Base-by-base conservation (phyloP, 2,113 vertebrate genomes). In the Antennarius striatus region DNA sequence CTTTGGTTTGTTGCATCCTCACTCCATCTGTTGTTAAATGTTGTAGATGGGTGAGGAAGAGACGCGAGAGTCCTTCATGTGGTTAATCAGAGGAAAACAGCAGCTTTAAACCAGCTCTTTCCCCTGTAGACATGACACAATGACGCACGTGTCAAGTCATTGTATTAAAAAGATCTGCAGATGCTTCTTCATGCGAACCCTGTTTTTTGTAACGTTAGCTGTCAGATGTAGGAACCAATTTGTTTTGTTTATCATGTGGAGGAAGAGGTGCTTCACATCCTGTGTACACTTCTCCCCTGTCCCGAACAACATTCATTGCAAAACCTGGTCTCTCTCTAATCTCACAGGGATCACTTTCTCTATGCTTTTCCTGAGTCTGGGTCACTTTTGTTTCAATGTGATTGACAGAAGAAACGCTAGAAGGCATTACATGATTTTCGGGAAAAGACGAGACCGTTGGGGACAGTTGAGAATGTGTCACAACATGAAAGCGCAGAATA, bases 211-310 rank as follows among this genome's bases (percentile, higher is more conserved):
- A 88, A 84, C 71, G 50, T 53, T 45, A 16, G 52, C 58, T 79
- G 77, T 88, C 78, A 82, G 87, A 89, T 86, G 87, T 90, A 81
- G 85, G 62, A 80, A 77, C 65, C 75, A 63, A 88, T 75, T 83
- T 88, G 81, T 90, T 84, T 79, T 63, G 73, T 81, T 78, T 60
- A 83, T 88, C 56, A 52, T 66, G 72, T 48, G 54, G 46, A 45
- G 60, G 64, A 57, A 82, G 81, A 69, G 71, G 63, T 67, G 36
- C 56, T 62, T 67, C 2, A 58, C 68, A 79, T 79, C 68, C 47
- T 65, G n/a, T 59, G 61, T 30, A 50, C 16, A 2, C n/a, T 56
- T 39, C 46, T 66, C 56, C 54, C 17, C 58, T 51, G 67, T 73
- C 68, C 22, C 22, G 13, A 68, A 77, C 68, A 48, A 70, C 62